Evolutionary conservation across 1,140 invertebrate genomes (phyloP).

Genomic region (Heliconius congener): DNA sequence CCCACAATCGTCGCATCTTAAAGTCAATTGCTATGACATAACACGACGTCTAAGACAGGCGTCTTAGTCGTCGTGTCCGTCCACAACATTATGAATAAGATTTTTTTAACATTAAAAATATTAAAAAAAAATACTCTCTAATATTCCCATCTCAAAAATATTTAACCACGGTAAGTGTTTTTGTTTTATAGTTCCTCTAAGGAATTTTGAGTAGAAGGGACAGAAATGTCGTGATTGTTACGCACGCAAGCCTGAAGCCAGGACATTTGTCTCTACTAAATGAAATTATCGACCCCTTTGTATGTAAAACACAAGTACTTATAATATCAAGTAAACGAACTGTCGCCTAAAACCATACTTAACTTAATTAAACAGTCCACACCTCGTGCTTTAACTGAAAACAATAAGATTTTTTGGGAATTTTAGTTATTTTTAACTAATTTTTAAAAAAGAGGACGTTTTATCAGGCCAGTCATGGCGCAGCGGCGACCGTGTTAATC

Average conservation of each 20-base stretch:
- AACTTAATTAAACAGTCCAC: constrained; percentile 32
- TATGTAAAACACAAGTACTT: constrained; percentile 12
- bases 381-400: not conserved
- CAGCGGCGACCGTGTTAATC: not conserved
- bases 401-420: not conserved
- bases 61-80: too few species aligned
- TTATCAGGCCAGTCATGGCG: not conserved
- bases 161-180: not conserved
- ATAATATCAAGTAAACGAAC: constrained; percentile 2
- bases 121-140: too few species aligned
- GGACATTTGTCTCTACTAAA: constrained; percentile 33
- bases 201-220: constrained; percentile 12
- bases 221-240: constrained; percentile 1
- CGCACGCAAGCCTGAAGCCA: constrained; percentile 28
- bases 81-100: too few species aligned
- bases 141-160: too few species aligned
- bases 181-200: not conserved
- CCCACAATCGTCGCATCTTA: too few species aligned
- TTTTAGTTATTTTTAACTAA: not conserved
- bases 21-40: too few species aligned
- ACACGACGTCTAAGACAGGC: too few species aligned
- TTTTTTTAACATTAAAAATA: too few species aligned
- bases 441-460: too few species aligned
- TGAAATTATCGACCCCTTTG: constrained; percentile 16
- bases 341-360: constrained; percentile 37